These are phyloP conservation scores for Oryzias javanicus DNA, from an alignment of 2,113 vertebrate genomes.

Conservation along the genomic window DNA sequence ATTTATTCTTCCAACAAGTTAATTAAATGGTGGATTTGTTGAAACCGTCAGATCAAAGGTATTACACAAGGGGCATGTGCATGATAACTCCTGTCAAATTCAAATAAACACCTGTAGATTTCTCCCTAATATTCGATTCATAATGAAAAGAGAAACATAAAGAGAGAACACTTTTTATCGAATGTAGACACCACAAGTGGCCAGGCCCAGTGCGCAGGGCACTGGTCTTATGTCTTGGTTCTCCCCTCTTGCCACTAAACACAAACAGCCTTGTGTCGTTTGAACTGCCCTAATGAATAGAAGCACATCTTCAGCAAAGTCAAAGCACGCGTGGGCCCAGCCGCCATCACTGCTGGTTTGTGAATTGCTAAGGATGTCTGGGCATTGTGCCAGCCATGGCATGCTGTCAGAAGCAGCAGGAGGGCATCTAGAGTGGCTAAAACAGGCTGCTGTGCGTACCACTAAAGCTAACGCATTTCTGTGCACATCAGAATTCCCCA, in stretches of 20 bases:
- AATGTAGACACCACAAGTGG: slow-evolving; percentile 45
- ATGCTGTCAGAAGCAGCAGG: slow-evolving; percentile 45
- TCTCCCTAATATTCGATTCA: too few relatives aligned
- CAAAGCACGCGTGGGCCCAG: slow-evolving; percentile 46
- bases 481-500: too few relatives aligned
- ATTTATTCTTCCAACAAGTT: too few relatives aligned
- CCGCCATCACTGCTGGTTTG: slow-evolving; percentile 40
- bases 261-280: slow-evolving; percentile 55
- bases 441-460: neutral
- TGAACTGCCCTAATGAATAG: slow-evolving; percentile 56
- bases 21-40: too few relatives aligned
- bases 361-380: slow-evolving; percentile 52
- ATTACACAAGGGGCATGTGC: too few relatives aligned
- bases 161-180: neutral
- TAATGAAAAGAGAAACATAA: neutral
- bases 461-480: slow-evolving; percentile 7
- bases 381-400: slow-evolving; percentile 57
- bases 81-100: too few relatives aligned
- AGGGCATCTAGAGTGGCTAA: slow-evolving; percentile 30
- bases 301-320: slow-evolving; percentile 62
- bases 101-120: too few relatives aligned
- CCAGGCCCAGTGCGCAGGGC: slow-evolving; percentile 30
- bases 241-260: slow-evolving; percentile 31
- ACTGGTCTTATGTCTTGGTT: slow-evolving; percentile 59
- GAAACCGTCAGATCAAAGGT: too few relatives aligned